These are phyloP conservation scores for Nephrotoma guestfalica DNA, from an alignment of 2,888 invertebrate species.

Conservation along the genomic window DNA sequence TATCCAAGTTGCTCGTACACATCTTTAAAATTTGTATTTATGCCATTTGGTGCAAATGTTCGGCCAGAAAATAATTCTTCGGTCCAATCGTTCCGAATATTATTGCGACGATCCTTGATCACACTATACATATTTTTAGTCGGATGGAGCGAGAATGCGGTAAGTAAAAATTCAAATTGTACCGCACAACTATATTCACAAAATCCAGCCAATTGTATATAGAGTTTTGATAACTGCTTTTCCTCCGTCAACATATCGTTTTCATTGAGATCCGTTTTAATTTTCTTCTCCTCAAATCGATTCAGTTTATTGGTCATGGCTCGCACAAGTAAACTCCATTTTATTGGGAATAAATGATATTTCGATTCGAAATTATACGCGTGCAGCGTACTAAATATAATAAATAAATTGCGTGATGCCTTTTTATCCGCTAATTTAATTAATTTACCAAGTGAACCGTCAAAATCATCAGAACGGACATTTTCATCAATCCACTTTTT, in stretches of 20 bases:
- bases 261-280: background rate
- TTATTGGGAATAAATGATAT: background rate
- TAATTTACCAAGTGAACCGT: background rate
- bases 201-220: background rate
- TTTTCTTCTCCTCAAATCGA: background rate
- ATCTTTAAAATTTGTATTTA: background rate
- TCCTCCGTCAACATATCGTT: background rate
- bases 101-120: background rate
- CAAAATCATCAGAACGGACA: background rate
- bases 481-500: background rate
- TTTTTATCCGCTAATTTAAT: background rate
- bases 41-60: background rate
- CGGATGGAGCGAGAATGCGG: background rate
- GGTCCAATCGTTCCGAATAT: background rate
- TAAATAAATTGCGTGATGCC: background rate
- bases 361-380: background rate
- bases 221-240: background rate
- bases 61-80: background rate
- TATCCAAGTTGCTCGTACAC: background rate
- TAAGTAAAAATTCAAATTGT: background rate
- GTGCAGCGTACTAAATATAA: background rate
- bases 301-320: background rate
- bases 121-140: background rate
- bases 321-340: background rate
- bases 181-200: background rate